Evolutionary conservation across 1,140 invertebrate genomes (phyloP).

Genomic region (Aculops lycopersici): DNA sequence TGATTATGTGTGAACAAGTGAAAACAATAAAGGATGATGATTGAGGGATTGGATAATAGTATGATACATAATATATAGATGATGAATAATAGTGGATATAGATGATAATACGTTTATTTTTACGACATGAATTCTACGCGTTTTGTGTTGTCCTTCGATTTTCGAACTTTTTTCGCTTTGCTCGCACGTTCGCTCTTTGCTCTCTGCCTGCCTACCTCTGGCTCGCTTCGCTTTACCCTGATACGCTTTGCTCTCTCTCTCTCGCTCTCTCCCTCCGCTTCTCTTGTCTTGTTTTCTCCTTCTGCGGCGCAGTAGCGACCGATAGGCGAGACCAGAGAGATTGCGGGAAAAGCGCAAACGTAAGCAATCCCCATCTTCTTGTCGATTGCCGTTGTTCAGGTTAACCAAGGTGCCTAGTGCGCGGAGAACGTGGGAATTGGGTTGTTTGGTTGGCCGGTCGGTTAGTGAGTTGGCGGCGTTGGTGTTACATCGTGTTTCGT

Average conservation of each 20-base stretch:
- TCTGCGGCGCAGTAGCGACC: no score
- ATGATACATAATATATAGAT: background rate
- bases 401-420: no score
- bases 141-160: background rate
- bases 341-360: no score
- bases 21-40: no score
- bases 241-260: background rate
- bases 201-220: background rate
- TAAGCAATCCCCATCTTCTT: no score
- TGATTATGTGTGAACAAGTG: background rate
- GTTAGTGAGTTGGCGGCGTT: no score
- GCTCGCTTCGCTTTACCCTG: background rate
- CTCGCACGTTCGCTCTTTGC: background rate
- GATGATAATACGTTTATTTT: background rate
- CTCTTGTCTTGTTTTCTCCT: background rate
- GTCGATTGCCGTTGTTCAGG: no score
- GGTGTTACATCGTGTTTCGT: no score
- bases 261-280: slow-evolving; percentile 1
- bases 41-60: background rate
- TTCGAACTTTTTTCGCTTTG: background rate
- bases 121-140: background rate
- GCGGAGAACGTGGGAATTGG: no score
- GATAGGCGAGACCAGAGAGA: no score
- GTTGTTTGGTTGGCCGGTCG: no score
- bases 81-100: background rate